Evolutionary conservation across 1,140 invertebrate species (phyloP), one percentile per base, ranked within the genome.

Genomic region (Anagrus nilaparvatae): DNA sequence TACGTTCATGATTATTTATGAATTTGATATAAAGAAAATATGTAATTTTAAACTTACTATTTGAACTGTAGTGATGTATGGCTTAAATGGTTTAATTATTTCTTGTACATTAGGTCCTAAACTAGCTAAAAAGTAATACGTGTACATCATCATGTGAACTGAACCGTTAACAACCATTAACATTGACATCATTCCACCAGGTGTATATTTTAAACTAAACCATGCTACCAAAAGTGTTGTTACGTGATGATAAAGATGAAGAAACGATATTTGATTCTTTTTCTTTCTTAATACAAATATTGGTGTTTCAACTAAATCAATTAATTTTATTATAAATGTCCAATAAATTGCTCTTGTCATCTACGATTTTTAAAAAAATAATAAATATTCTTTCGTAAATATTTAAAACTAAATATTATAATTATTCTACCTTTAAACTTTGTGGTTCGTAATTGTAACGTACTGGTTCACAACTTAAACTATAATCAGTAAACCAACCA

Each of bases 271-370:
- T 60, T 84, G 81, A 14, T 72, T 72, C 13, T 74, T 59, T 55
- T 79, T 82, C 56, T 81, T 81, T 21, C 79, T 64, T 20, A 83
- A 51, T 12, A 81, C 61, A 53, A 83, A 82, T 54, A 83, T 76
- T 58, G 75, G 17, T 1, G 65, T 68, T 44, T 68, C 65, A 2
- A 61, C 32, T 9, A 63, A 40, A 51, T 67, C 64, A 5, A 55
- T 28, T 10, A 52, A 23, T 52, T 65, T 68, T n/a, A 72, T 37
- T 38, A 63, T 51, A 8, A 66, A 56, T 0, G 58, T 43, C 37
- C 59, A 63, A 45, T 67, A 62, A 8, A 53, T 50, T 3, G 50
- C 44, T 21, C 34, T 43, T 1, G 54, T n/a, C 13, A 66, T 18
- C 60, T 69, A 35, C 31, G 61, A 49, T 13, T 39, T 19, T 18